phyloP scores from a whole-genome alignment of 2,888 invertebrate genomes.

The Colostygia pectinataria region DNA sequence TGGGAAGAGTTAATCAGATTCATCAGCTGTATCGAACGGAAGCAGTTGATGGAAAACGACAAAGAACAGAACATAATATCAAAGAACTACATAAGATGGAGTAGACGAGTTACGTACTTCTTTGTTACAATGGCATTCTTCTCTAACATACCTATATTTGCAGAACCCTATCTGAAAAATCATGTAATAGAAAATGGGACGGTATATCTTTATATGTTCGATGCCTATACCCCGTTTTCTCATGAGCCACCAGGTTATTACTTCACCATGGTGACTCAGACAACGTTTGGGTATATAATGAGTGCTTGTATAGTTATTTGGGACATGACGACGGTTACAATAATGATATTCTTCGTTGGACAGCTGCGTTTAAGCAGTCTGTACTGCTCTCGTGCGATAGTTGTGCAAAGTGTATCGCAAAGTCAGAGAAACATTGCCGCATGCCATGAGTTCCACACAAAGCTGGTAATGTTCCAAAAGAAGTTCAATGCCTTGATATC shows the following conservation, averaged over 20 bases:
- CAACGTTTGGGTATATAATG: slow-evolving; percentile 51
- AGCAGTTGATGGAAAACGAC: slow-evolving; percentile 42
- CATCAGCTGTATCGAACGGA: slow-evolving; percentile 50
- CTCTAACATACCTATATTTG: slow-evolving; percentile 55
- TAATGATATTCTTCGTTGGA: slow-evolving; percentile 67
- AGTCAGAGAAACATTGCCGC: slow-evolving; percentile 51
- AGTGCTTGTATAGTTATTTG: slow-evolving; percentile 57
- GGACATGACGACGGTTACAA: slow-evolving; percentile 57
- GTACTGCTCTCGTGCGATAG: slow-evolving; percentile 44
- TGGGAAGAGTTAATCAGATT: slow-evolving; percentile 56
- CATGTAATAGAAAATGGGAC: slow-evolving; percentile 49
- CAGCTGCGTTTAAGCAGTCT: slow-evolving; percentile 54
- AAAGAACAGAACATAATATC: slow-evolving; percentile 38
- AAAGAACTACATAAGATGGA: slow-evolving; percentile 45
- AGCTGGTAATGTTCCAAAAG: slow-evolving; percentile 49
- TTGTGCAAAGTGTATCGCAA: slow-evolving; percentile 23
- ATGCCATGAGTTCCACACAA: slow-evolving; percentile 53
- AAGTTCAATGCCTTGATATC: slow-evolving; percentile 57
- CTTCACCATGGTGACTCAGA: slow-evolving; percentile 54
- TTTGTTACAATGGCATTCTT: slow-evolving; percentile 54
- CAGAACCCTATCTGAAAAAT: slow-evolving; percentile 58
- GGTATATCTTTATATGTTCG: slow-evolving; percentile 53
- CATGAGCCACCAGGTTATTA: slow-evolving; percentile 60
- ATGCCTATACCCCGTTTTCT: slow-evolving; percentile 56
- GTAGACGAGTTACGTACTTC: slow-evolving; percentile 55